Percentiles rank a stretch among this genome's conserved stretches.
Conservation (phyloP, 2,797 vertebrate genomes). For the Sebastolobus altivelis region DNA sequence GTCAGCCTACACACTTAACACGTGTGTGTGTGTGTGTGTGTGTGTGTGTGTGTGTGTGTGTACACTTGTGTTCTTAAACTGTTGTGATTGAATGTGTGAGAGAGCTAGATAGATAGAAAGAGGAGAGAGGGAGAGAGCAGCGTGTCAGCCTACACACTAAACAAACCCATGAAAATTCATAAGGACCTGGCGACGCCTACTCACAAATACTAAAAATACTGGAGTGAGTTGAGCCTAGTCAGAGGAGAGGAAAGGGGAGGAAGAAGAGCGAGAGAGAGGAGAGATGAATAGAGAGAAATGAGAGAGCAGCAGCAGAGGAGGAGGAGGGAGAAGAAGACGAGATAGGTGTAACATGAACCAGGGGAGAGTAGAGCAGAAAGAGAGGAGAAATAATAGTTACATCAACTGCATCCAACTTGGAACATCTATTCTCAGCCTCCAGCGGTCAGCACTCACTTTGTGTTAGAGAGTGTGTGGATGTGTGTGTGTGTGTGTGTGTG, state of each 20-base stretch:
- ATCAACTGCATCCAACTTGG: conserved; percentile 75
- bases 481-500: conserved; percentile 34
- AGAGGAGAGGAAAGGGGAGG: conserved; percentile 74
- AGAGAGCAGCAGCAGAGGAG: conserved; percentile 63
- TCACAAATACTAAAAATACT: conserved; percentile 85
- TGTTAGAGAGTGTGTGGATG: conserved; percentile 32
- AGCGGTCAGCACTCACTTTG: conserved; percentile 63
- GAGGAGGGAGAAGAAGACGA: conserved; percentile 66
- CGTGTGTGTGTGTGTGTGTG: conserved; percentile 45
- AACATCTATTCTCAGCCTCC: conserved; percentile 77
- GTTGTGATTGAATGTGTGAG: conserved; percentile 49
- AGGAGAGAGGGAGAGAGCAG: conserved; percentile 63
- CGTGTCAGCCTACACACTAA: conserved; percentile 83
- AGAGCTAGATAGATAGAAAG: conserved; percentile 13
- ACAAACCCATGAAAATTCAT: conserved; percentile 87
- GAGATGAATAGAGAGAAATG: conserved; percentile 75
- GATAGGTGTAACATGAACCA: conserved; percentile 77
- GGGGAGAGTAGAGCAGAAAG: conserved; percentile 61
- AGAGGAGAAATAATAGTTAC: conserved; percentile 76
- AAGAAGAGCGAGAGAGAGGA: conserved; percentile 57
- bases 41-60: conserved; percentile 53
- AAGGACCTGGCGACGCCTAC: conserved; percentile 83
- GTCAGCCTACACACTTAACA: conserved; percentile 77
- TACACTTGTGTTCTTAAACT: conserved; percentile 66
- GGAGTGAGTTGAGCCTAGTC: conserved; percentile 81